Base-by-base conservation (phyloP, 2,113 vertebrate species). In the Maylandia zebra region DNA sequence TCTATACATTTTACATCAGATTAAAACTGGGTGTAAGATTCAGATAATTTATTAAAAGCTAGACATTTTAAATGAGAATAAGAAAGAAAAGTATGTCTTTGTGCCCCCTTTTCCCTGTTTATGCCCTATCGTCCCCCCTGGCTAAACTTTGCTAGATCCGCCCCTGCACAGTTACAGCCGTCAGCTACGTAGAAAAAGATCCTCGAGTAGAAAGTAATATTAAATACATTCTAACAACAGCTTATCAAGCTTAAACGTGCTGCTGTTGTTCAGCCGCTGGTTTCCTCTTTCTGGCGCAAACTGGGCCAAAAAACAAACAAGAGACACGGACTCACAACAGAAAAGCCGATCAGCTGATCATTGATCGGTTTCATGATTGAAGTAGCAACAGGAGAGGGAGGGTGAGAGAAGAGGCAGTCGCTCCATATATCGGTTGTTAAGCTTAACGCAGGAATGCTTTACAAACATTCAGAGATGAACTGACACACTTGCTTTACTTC, bases 131-230 rank as follows among this genome's bases (percentile, higher is more conserved):
- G 3, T 6, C 43, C 43, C 43, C 3, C 43, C 13, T 45, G 13
- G 13, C 0, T 1, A 16, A 48, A 48, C 14, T 48, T 48, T 48
- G 14, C 22, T 22, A 22, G 22, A 22, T 22, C 22, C 22, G 22
- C 16, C 45, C 45, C 45, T 48, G 14, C 8, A 50, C 48, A 50
- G 48, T 50, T 5, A 50, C 48, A 10, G 9, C 17, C 16, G 3
- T 0, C 8, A 52, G 17, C 4, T 52, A 0, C 8, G 0, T 50
- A 19, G 8, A 50, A 52, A 52, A 52, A 0, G 17, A 52, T 52
- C 19, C 50, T 3, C 2, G 9, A 1, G 0, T 53, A 10, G 9
- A 53, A 53, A 53, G 17, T n/a, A 2, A 52, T 52, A 52, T 10
- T 53, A 53, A 53, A 53, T 53, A 53, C 2, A 53, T 53, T 10